Percentiles rank a stretch among this genome's conserved stretches.
Conservation (phyloP, 1,140 invertebrate species). For the Nymphalis io region DNA sequence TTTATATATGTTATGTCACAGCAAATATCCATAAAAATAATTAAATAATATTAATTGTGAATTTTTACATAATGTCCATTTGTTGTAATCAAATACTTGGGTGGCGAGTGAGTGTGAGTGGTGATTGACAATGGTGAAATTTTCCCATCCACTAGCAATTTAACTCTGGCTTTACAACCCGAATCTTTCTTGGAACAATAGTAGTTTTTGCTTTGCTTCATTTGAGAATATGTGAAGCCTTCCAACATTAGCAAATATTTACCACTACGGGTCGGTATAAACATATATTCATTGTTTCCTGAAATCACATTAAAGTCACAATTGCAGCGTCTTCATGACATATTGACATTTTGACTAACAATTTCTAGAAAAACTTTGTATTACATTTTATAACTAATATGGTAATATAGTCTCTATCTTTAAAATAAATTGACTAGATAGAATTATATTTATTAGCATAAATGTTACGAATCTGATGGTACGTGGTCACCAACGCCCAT, state of each 20-base stretch:
- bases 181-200: slow-evolving; percentile 58
- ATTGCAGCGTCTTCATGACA: no score
- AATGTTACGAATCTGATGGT: no score
- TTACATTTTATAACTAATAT: no score
- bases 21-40: not conserved
- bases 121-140: slow-evolving; percentile 22
- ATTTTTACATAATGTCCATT: slow-evolving; percentile 37
- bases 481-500: no score
- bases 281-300: slow-evolving; percentile 33
- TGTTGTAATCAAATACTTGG: slow-evolving; percentile 40
- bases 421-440: no score
- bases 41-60: slow-evolving; percentile 10
- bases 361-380: not conserved
- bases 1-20: no score
- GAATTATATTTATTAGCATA: no score
- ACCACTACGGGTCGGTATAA: slow-evolving; percentile 48
- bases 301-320: slow-evolving; percentile 9
- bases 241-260: slow-evolving; percentile 50
- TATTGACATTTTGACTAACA: not conserved
- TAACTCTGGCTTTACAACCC: slow-evolving; percentile 56
- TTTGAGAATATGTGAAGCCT: slow-evolving; percentile 52
- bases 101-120: slow-evolving; percentile 42
- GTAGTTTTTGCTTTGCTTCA: slow-evolving; percentile 39
- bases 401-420: no score
- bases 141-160: slow-evolving; percentile 36